These are phyloP conservation scores for Bimastos eiseni DNA, from an alignment of 2,888 invertebrate genomes.

Conservation along the genomic window DNA sequence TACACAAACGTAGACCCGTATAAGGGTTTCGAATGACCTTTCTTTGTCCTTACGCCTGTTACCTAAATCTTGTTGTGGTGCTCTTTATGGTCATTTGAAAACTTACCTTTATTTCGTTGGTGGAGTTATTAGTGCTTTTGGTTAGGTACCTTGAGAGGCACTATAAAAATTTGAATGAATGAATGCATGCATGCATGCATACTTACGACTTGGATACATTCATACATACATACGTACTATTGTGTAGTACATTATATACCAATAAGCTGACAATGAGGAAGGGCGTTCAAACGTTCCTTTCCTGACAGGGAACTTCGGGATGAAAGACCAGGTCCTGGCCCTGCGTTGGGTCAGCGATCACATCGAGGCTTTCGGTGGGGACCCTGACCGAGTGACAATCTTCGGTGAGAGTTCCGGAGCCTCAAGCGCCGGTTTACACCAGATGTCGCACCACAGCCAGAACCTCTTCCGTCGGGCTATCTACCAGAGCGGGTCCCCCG, in stretches of 20 bases:
- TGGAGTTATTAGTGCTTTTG: too few species aligned
- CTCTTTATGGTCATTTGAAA: too few species aligned
- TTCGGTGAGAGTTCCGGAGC: constrained; percentile 82
- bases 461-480: constrained; percentile 78
- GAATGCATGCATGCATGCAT: too few species aligned
- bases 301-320: constrained; percentile 80
- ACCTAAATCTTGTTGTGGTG: too few species aligned
- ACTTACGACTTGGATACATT: too few species aligned
- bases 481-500: constrained; percentile 86
- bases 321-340: constrained; percentile 90
- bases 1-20: too few species aligned
- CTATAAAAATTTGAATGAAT: too few species aligned
- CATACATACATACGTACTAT: too few species aligned
- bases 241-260: neutral
- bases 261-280: neutral
- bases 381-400: constrained; percentile 85
- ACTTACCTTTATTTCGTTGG: too few species aligned
- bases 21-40: too few species aligned
- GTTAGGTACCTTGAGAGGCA: too few species aligned
- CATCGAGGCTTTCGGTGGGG: constrained; percentile 66
- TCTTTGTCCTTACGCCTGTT: too few species aligned
- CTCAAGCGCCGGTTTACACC: constrained; percentile 76
- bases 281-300: neutral
- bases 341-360: constrained; percentile 63
- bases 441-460: constrained; percentile 82